phyloP scores from a whole-genome alignment of 2,888 invertebrate species.

The Aphrophora alni region DNA sequence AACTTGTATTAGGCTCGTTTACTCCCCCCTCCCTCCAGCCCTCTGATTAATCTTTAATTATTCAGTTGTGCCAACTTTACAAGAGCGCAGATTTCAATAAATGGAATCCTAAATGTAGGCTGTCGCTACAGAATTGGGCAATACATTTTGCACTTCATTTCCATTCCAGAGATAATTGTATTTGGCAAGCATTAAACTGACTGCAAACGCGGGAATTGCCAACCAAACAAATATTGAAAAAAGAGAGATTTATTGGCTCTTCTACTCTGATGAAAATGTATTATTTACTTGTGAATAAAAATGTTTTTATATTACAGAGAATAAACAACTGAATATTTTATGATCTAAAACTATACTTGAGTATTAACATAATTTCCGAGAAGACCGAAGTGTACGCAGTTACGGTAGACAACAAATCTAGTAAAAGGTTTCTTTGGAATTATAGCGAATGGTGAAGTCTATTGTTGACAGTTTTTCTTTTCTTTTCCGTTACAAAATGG shows the following conservation, averaged over 20 bases:
- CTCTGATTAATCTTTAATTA: neutral
- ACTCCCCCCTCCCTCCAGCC: neutral
- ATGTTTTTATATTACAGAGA: neutral
- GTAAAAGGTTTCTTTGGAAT: too few species aligned
- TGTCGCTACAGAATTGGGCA: neutral
- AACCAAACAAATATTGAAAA: too few species aligned
- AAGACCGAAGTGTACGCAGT: too few species aligned
- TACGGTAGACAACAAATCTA: too few species aligned
- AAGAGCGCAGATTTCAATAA: neutral
- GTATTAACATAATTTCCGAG: too few species aligned
- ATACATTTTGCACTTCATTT: constrained; percentile 1
- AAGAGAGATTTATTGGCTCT: too few species aligned
- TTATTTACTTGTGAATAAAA: neutral
- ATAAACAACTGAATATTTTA: too few species aligned
- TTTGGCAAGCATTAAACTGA: neutral
- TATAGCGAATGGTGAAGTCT: too few species aligned
- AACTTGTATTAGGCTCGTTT: neutral
- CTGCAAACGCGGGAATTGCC: neutral
- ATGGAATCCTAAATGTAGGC: constrained; percentile 1
- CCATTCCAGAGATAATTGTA: neutral
- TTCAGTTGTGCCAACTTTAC: neutral
- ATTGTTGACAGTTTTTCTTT: too few species aligned
- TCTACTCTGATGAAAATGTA: too few species aligned
- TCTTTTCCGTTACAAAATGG: too few species aligned
- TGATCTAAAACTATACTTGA: too few species aligned